A percentile compares a stretch with the other conserved stretches of the same genome.
phyloP scores from a whole-genome alignment of 35 echinoderm and acorn worm species.

The Ptychodera flava region DNA sequence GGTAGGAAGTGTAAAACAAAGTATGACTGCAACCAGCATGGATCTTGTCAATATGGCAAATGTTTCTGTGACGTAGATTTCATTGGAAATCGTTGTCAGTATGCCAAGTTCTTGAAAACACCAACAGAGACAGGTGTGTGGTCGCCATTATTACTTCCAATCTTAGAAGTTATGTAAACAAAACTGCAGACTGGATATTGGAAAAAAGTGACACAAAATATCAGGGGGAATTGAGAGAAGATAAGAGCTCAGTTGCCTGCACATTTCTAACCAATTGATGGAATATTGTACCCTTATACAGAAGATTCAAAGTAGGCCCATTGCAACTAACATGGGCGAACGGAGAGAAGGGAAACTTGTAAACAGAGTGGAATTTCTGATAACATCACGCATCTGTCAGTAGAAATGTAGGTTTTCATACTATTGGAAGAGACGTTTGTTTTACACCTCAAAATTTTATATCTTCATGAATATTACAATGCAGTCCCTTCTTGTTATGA shows the following conservation, averaged over 20 bases:
- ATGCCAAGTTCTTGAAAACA: not conserved
- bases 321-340: too few relatives aligned
- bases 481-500: too few relatives aligned
- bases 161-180: not conserved
- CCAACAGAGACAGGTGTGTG: too few relatives aligned
- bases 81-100: not conserved
- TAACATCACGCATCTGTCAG: too few relatives aligned
- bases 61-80: not conserved
- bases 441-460: too few relatives aligned
- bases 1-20: not conserved
- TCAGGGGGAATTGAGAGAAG: not conserved
- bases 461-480: too few relatives aligned
- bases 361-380: too few relatives aligned
- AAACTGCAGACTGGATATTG: not conserved
- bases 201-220: not conserved
- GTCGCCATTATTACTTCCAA: not conserved
- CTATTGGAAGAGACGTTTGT: too few relatives aligned
- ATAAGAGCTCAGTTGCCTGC: not conserved
- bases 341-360: too few relatives aligned
- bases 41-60: not conserved
- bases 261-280: not conserved
- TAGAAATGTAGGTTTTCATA: too few relatives aligned
- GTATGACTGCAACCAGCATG: not conserved
- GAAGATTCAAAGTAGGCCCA: too few relatives aligned
- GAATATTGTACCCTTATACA: not conserved